These are phyloP conservation scores for Sipha maydis DNA, from an alignment of 2,888 invertebrate genomes.

Conservation along the genomic window DNA sequence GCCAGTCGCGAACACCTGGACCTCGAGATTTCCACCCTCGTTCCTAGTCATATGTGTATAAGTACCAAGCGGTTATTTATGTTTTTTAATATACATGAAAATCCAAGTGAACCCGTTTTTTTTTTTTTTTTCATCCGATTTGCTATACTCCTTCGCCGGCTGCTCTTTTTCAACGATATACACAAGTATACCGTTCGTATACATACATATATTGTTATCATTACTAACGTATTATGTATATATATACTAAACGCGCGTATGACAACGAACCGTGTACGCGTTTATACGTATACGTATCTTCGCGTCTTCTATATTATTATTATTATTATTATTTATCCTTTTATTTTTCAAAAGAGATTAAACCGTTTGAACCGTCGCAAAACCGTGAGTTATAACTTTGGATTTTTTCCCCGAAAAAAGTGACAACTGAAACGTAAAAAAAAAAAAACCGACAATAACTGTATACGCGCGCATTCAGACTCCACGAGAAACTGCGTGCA, in stretches of 20 bases:
- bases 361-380: slow-evolving; percentile 53
- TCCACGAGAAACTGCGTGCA: slow-evolving; percentile 2
- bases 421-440: not conserved
- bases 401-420: slow-evolving; percentile 15
- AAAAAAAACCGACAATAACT: slow-evolving; percentile 8
- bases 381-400: slow-evolving; percentile 43
- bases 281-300: too few species aligned
- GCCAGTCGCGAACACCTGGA: slow-evolving; percentile 59
- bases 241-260: too few species aligned
- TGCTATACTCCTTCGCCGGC: slow-evolving; percentile 48
- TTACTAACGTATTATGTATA: not conserved
- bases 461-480: not conserved
- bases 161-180: slow-evolving; percentile 56
- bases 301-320: slow-evolving; percentile 23
- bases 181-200: not conserved
- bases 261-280: not conserved
- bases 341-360: slow-evolving; percentile 56
- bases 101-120: slow-evolving; percentile 61
- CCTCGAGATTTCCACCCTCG: slow-evolving; percentile 61
- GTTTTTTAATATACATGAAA: slow-evolving; percentile 61
- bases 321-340: slow-evolving; percentile 50
- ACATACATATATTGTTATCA: not conserved
- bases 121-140: slow-evolving; percentile 30
- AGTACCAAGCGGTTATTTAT: slow-evolving; percentile 50
- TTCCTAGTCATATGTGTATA: not conserved